Evolutionary conservation across 2,113 vertebrate genomes (phyloP).

Genomic region (Centrocercus urophasianus): DNA sequence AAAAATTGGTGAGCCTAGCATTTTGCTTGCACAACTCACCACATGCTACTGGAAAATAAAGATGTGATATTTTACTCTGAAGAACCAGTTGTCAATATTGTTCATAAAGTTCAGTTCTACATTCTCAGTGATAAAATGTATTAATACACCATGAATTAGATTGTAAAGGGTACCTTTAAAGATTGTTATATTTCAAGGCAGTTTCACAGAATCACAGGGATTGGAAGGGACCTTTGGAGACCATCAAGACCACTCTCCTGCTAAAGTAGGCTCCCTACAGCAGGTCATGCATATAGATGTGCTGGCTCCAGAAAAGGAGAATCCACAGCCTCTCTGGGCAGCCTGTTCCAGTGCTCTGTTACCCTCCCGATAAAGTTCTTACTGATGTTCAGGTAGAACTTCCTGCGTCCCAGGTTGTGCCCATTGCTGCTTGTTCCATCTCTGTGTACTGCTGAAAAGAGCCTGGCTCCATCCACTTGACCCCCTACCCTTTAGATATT

Average conservation of each 20-base stretch:
- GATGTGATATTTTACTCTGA: conserved; percentile 19
- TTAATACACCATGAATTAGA: neutral
- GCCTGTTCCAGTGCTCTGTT: neutral
- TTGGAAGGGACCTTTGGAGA: neutral
- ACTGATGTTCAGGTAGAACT: neutral
- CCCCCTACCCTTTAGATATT: neutral
- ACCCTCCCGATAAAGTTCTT: neutral
- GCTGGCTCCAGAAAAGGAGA: too few species aligned
- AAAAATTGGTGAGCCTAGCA: neutral
- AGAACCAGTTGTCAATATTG: neutral
- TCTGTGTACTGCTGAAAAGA: neutral
- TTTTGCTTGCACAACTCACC: neutral
- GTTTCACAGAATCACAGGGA: neutral
- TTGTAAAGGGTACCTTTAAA: neutral
- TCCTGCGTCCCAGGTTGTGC: neutral
- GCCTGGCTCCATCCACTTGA: neutral
- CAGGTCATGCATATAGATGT: too few species aligned
- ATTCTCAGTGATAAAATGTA: conserved; percentile 2
- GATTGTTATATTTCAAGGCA: neutral
- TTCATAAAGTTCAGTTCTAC: neutral
- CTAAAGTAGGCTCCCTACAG: neutral
- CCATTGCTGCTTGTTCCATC: neutral
- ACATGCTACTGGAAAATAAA: neutral
- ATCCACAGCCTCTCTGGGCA: neutral
- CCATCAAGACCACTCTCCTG: neutral